phyloP scores from a whole-genome alignment of 2,888 invertebrate genomes.

The Phyto melanocephala region DNA sequence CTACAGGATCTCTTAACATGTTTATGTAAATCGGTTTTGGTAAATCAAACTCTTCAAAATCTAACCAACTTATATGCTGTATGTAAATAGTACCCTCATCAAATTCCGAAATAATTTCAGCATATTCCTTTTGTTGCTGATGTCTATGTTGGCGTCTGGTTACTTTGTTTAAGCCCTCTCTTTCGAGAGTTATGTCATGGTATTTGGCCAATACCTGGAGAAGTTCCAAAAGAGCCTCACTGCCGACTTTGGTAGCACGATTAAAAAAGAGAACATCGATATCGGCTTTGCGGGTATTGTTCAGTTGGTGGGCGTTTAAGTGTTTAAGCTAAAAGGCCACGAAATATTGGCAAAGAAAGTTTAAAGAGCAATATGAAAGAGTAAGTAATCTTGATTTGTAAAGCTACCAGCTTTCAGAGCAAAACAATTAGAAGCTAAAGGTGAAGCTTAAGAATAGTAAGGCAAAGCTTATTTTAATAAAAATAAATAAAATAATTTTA shows the following conservation, averaged over 20 bases:
- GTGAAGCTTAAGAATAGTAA: too few relatives aligned
- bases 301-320: conserved; percentile 84
- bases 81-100: conserved; percentile 88
- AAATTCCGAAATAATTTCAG: conserved; percentile 82
- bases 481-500: too few relatives aligned
- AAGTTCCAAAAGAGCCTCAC: conserved; percentile 91
- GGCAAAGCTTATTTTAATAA: too few relatives aligned
- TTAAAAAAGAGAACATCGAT: conserved; percentile 83
- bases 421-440: too few relatives aligned
- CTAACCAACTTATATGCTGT: conserved; percentile 90
- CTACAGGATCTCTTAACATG: conserved; percentile 92
- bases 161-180: conserved; percentile 57
- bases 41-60: conserved; percentile 89
- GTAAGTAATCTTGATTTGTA: too few relatives aligned
- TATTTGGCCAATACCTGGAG: conserved; percentile 78
- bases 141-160: neutral
- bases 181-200: conserved; percentile 75
- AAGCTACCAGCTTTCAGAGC: too few relatives aligned
- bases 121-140: conserved; percentile 43
- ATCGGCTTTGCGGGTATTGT: conserved; percentile 87
- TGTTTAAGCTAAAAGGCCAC: conserved; percentile 80
- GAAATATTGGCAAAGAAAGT: too few relatives aligned
- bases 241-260: conserved; percentile 82
- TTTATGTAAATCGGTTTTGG: conserved; percentile 90
- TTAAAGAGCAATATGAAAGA: too few relatives aligned